Evolutionary conservation across 2,797 vertebrate genomes (phyloP).

Genomic region (Intellagama lesueurii): DNA sequence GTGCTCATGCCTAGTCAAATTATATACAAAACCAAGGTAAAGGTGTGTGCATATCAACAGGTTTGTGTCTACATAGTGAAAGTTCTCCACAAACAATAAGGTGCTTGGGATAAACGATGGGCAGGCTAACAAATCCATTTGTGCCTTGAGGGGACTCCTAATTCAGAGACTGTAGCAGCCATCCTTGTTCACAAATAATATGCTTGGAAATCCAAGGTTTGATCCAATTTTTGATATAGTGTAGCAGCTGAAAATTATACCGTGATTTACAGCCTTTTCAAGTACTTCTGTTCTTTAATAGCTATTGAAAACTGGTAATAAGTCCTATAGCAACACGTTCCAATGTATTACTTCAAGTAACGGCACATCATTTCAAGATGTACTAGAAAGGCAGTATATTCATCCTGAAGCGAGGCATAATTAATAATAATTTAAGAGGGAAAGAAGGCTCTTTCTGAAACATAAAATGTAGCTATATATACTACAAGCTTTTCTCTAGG

Average conservation of each 20-base stretch:
- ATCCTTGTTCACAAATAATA: conserved; percentile 30
- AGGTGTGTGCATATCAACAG: background rate
- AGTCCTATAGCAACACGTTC: conserved; percentile 60
- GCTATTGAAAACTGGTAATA: conserved; percentile 64
- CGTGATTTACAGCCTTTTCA: conserved; percentile 72
- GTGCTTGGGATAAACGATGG: background rate
- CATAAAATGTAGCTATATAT: conserved; percentile 15
- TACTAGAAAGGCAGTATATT: conserved; percentile 64
- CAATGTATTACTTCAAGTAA: conserved; percentile 63
- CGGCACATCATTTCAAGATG: conserved; percentile 48
- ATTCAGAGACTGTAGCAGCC: conserved; percentile 53
- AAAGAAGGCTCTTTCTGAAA: conserved; percentile 32
- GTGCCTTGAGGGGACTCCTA: conserved; percentile 46
- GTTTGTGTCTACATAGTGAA: background rate
- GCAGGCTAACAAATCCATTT: conserved; percentile 46
- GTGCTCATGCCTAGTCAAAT: background rate
- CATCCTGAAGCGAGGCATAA: conserved; percentile 50
- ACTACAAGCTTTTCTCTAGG: background rate
- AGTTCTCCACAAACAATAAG: background rate
- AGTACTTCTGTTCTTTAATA: conserved; percentile 66
- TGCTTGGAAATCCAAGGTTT: conserved; percentile 52
- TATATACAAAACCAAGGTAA: background rate
- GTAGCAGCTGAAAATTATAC: conserved; percentile 62
- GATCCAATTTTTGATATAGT: conserved; percentile 55
- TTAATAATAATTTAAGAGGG: conserved; percentile 38